Conservation (phyloP, 2,888 invertebrate genomes). For the Unio pictorum region DNA sequence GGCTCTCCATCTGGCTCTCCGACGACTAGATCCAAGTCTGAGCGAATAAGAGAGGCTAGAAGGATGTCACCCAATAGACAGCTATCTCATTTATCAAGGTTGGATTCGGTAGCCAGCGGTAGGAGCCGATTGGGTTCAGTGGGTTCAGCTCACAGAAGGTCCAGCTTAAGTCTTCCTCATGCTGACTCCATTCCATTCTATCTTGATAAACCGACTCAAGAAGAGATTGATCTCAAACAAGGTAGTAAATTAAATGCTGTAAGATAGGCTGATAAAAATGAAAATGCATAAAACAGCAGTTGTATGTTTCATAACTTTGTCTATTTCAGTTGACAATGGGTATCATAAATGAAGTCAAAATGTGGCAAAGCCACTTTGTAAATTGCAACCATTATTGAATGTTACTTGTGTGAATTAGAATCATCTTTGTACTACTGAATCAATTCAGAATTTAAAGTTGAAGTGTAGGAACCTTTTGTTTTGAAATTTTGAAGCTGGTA, state of each 20-base stretch:
- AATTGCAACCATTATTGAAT: too few relatives aligned
- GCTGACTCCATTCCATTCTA: slow-evolving; percentile 31
- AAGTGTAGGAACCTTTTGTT: too few relatives aligned
- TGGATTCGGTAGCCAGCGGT: slow-evolving; percentile 6
- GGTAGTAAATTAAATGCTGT: slow-evolving; percentile 15
- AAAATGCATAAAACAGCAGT: too few relatives aligned
- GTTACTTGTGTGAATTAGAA: too few relatives aligned
- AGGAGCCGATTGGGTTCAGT: slow-evolving; percentile 1
- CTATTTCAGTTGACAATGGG: too few relatives aligned
- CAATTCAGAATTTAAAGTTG: too few relatives aligned
- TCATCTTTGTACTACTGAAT: too few relatives aligned
- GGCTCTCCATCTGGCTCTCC: neutral
- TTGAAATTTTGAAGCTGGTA: too few relatives aligned
- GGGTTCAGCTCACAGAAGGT: slow-evolving; percentile 22
- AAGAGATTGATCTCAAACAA: slow-evolving; percentile 29
- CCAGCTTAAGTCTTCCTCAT: slow-evolving; percentile 49
- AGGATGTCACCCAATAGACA: slow-evolving; percentile 7
- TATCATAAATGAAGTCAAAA: too few relatives aligned
- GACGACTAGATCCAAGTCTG: neutral
- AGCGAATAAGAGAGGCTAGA: slow-evolving; percentile 11
- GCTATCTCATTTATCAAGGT: neutral
- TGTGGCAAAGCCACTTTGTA: too few relatives aligned
- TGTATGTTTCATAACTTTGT: too few relatives aligned
- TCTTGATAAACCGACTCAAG: slow-evolving; percentile 25
- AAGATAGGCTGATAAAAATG: too few relatives aligned